phyloP scores from a whole-genome alignment of 2,113 vertebrate genomes.

The Gobius niger region DNA sequence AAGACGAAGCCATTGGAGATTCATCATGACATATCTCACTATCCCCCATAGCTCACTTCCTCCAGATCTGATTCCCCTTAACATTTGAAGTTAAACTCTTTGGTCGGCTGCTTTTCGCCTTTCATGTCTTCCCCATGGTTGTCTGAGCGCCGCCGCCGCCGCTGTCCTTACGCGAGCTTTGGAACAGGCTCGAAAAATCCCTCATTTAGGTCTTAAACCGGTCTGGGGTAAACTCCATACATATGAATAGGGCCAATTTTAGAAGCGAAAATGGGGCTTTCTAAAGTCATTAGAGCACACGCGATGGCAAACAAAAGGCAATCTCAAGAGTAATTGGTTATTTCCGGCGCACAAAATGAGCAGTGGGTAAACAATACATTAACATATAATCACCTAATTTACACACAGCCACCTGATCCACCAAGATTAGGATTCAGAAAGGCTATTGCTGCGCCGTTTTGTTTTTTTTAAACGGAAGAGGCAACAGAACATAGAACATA shows the following conservation, averaged over 20 bases:
- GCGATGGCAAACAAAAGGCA: background rate
- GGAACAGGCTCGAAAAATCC: constrained; percentile 35
- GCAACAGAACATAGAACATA: background rate
- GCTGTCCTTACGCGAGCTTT: constrained; percentile 21
- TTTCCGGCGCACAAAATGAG: background rate
- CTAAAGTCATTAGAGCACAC: background rate
- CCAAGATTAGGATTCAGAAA: background rate
- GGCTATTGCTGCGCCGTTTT: background rate
- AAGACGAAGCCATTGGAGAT: constrained; percentile 26
- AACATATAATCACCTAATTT: constrained; percentile 6
- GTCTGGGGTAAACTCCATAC: constrained; percentile 18
- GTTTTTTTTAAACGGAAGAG: background rate
- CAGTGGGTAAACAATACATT: constrained; percentile 1
- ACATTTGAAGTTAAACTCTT: constrained; percentile 35
- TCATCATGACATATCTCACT: constrained; percentile 30
- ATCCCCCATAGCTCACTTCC: constrained; percentile 11
- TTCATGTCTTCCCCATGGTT: constrained; percentile 48
- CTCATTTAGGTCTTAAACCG: constrained; percentile 24
- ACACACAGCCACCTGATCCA: constrained; percentile 5
- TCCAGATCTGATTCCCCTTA: constrained; percentile 35
- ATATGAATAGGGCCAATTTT: background rate
- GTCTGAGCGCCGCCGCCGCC: constrained; percentile 25
- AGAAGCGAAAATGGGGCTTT: background rate
- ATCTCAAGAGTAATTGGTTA: constrained; percentile 6
- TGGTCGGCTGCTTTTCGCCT: constrained; percentile 27